Evolutionary conservation across 64 coral and sea anemone species (phyloP).

Genomic region (Stichodactyla helianthus): DNA sequence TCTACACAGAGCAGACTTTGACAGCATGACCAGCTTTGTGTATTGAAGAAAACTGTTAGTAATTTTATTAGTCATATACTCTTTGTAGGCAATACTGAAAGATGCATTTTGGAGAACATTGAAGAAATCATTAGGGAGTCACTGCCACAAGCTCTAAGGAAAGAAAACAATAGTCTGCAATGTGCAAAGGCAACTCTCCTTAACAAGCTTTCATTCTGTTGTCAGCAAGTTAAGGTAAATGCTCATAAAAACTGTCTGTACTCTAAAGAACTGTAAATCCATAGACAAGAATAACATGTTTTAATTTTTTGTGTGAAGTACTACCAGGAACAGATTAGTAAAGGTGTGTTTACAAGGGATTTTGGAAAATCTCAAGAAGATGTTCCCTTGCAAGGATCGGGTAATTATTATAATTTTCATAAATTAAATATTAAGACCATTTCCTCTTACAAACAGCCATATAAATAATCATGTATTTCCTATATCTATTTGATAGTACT

Average conservation of each 20-base stretch:
- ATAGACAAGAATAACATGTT: not conserved
- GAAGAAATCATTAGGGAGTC: not conserved
- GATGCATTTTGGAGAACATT: not conserved
- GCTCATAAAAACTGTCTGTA: not conserved
- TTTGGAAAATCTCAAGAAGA: slow-evolving; percentile 14
- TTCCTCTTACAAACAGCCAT: not conserved
- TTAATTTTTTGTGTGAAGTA: not conserved
- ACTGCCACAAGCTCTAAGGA: not conserved
- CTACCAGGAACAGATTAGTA: not conserved
- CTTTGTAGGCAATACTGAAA: not conserved
- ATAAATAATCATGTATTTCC: not conserved
- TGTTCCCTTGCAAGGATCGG: slow-evolving; percentile 9
- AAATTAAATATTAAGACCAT: not conserved
- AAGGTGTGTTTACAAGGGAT: slow-evolving; percentile 8
- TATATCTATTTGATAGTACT: not conserved
- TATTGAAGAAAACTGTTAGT: not conserved
- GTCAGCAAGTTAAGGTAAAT: slow-evolving; percentile 1
- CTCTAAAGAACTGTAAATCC: not conserved
- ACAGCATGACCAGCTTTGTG: not conserved
- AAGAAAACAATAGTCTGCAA: not conserved
- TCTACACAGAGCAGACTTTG: not conserved
- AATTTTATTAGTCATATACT: not conserved
- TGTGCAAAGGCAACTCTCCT: not conserved
- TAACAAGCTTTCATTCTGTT: slow-evolving; percentile 1
- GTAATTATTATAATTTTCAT: not conserved